Base-by-base conservation (phyloP, 1,140 invertebrate genomes). In the Bombus impatiens region DNA sequence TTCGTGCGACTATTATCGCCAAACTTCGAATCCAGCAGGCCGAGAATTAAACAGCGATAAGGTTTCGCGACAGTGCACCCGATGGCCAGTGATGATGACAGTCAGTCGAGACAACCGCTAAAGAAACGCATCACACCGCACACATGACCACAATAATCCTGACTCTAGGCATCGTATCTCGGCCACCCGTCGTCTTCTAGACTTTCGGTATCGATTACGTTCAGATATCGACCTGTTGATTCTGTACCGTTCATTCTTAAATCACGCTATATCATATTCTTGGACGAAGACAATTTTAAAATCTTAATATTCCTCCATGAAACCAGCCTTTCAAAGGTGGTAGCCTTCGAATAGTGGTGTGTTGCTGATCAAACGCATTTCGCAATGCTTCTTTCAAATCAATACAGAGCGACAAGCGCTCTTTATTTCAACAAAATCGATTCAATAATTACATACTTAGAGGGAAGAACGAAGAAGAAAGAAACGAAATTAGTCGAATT, bases 201-300 rank as follows among this genome's bases (percentile, higher is more conserved):
- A 87, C 86, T 83, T 87, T 87, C 86, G 65, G 82, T 87, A 87
- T 87, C 81, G 86, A 87, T 87, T 87, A 84, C 80, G 79, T 85
- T 87, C 78, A 47, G 82, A 68, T 90, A 91, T 90, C 84, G 91
- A 91, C 90, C 88, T 89, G 90, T 92, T 92, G 90, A 91, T 90
- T 90, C 78, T 35, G 70, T 59, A 70, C 35, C n/a, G 70, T 74
- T 81, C 35, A 28, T 71, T 82, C 78, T 79, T 79, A 59, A 62
- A 37, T 71, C 68, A 40, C 32, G 76, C 40, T 84, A 78, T 77
- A 78, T 88, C 81, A 47, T 84, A 35, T 82, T 86, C 72, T 37
- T 35, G 68, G 67, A 78, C 22, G 40, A 62, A n/a, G 25, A 18
- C 25, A 25, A 57, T 70, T 84, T 79, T 53, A 67, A 32, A 79